These are phyloP conservation scores for Peromyscus maniculatus DNA, from an alignment of 2,113 vertebrate genomes.

Conservation along the genomic window DNA sequence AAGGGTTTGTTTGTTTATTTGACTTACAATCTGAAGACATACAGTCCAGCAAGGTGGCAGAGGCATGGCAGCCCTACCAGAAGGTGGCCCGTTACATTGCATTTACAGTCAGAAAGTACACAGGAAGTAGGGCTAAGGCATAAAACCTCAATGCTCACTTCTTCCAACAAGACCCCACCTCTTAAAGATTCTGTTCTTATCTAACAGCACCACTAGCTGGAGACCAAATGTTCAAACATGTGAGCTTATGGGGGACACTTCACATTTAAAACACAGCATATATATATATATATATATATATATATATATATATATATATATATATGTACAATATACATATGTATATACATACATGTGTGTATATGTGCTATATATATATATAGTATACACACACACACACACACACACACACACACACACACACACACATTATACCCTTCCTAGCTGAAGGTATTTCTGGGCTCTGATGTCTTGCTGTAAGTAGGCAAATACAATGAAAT, in stretches of 20 bases:
- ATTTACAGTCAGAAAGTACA: neutral
- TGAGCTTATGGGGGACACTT: neutral
- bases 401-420: too few species aligned
- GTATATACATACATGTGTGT: too few species aligned
- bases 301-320: too few species aligned
- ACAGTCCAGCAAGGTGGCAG: neutral
- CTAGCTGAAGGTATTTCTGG: neutral
- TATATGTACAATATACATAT: too few species aligned
- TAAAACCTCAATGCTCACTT: neutral
- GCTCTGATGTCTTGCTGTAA: neutral
- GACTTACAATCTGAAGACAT: neutral
- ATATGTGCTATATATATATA: too few species aligned
- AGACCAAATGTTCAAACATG: neutral
- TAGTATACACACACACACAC: too few species aligned
- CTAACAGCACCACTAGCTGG: neutral
- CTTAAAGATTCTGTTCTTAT: neutral
- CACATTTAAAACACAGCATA: too few species aligned
- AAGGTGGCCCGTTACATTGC: neutral
- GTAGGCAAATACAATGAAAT: slow-evolving; percentile 16
- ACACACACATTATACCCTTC: neutral
- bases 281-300: too few species aligned
- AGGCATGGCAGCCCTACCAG: neutral
- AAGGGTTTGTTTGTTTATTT: neutral
- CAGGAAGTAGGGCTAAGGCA: neutral
- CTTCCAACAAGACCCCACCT: too few species aligned